Base-by-base conservation (phyloP, 2,888 invertebrate genomes). In the Callyntrura sp. region DNA sequence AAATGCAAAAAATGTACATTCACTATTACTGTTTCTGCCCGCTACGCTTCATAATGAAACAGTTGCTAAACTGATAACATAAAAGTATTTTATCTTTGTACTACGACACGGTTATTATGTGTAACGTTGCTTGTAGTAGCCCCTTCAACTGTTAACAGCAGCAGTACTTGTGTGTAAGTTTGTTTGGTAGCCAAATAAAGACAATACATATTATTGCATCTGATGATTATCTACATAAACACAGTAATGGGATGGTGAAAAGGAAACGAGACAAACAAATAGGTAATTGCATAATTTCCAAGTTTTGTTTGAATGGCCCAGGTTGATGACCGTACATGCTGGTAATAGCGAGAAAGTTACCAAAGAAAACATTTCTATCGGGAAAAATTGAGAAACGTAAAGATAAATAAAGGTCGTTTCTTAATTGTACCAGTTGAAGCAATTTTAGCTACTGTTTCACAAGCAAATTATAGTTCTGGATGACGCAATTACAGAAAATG, bases 1-100 rank as follows among this genome's bases (percentile, higher is more conserved):
- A 82, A 11, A 82, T n/a, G 14, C 45, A 62, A 62, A 60, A 60
- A 62, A 81, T 35, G 35, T 4, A 62, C 14, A 28, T 23, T 62
- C 62, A 25, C 11, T 12, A 12, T 65, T 28, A n/a, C n/a, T n/a
- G n/a, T 65, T 2, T 60, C 23, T 60, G 17, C 20, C 11, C 11
- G 14, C 35, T 25, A 5, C 35, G 17, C 62, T 35, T 4, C 62
- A 45, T 17, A 65, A 62, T 17, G 20, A 60, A 60, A 60, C 20
- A 9, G 60, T 35, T 6, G 65, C n/a, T 17, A 65, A 62, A 35
- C 51, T 62, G 62, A 62, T n/a, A 57, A 60, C 8, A 23, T 0
- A 23, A 20, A 20, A 23, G 9, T 20, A 20, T 35, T 35, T 65
- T 62, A 81, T 28, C 62, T 81, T 81, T 60, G 17, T 57, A 2